phyloP scores from a whole-genome alignment of 2,113 vertebrate species.

The Gavialis gangeticus region DNA sequence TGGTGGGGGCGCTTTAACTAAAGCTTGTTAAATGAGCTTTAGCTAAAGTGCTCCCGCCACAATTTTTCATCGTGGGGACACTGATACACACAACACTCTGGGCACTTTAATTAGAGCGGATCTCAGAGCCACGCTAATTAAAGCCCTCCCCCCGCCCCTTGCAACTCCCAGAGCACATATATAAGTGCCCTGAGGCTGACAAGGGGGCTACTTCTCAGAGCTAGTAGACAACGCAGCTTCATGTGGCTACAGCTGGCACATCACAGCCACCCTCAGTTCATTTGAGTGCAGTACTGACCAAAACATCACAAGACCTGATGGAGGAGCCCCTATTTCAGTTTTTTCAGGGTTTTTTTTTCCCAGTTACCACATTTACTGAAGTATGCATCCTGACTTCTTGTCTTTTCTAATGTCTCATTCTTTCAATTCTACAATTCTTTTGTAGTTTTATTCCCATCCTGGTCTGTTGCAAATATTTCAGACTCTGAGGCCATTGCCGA shows the following conservation, averaged over 20 bases:
- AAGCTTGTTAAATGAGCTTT: too few species aligned
- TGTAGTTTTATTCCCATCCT: slow-evolving; percentile 43
- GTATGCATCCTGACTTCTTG: slow-evolving; percentile 25
- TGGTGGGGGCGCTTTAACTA: too few species aligned
- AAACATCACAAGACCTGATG: neutral
- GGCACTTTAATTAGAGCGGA: too few species aligned
- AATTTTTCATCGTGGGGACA: too few species aligned
- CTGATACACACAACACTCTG: too few species aligned
- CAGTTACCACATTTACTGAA: slow-evolving; percentile 27
- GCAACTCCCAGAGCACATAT: neutral
- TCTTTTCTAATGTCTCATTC: neutral
- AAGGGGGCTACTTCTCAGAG: neutral
- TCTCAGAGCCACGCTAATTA: neutral
- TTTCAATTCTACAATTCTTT: slow-evolving; percentile 1
- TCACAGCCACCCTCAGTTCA: fast-evolving
- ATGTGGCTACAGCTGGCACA: neutral
- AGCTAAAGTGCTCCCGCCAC: too few species aligned
- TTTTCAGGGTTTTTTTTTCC: too few species aligned
- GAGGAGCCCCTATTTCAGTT: too few species aligned
- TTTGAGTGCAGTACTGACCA: fast-evolving
- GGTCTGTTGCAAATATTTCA: slow-evolving; percentile 47
- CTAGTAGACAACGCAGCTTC: neutral
- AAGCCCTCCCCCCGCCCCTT: neutral
- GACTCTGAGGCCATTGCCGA: slow-evolving; percentile 33
- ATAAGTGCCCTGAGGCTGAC: too few species aligned